Evolutionary conservation across 1,140 invertebrate genomes (phyloP).

Genomic region (Euura lappo): DNA sequence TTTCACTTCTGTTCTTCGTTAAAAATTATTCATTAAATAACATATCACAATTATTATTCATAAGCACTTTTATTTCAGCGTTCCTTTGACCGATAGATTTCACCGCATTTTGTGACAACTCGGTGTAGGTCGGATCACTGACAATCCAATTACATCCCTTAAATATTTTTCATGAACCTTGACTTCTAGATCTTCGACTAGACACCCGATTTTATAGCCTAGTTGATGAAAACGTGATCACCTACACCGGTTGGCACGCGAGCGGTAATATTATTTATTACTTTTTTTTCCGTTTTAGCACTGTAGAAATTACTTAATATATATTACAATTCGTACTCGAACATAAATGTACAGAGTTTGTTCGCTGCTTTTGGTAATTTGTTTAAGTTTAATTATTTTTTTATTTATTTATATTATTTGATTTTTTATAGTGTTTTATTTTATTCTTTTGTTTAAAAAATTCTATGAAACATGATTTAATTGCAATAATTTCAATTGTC

Average conservation of each 20-base stretch:
- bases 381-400: background rate
- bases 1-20: conserved; percentile 2
- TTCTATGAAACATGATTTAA: background rate
- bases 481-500: background rate
- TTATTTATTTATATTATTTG: no score
- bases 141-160: background rate
- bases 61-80: conserved; percentile 8
- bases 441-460: background rate
- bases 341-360: background rate
- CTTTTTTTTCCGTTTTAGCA: conserved; percentile 9
- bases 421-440: background rate
- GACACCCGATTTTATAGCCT: no score
- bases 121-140: background rate
- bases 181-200: background rate
- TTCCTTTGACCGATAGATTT: background rate
- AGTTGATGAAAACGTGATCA: background rate
- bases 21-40: conserved; percentile 12
- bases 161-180: conserved; percentile 5
- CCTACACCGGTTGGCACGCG: conserved; percentile 3
- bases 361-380: no score
- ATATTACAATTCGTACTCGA: conserved; percentile 3
- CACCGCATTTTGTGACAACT: background rate
- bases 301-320: conserved; percentile 6
- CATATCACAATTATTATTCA: conserved; percentile 14
- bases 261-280: background rate